phyloP scores from a whole-genome alignment of 2,797 vertebrate genomes.

The Ptychadena robeensis region DNA sequence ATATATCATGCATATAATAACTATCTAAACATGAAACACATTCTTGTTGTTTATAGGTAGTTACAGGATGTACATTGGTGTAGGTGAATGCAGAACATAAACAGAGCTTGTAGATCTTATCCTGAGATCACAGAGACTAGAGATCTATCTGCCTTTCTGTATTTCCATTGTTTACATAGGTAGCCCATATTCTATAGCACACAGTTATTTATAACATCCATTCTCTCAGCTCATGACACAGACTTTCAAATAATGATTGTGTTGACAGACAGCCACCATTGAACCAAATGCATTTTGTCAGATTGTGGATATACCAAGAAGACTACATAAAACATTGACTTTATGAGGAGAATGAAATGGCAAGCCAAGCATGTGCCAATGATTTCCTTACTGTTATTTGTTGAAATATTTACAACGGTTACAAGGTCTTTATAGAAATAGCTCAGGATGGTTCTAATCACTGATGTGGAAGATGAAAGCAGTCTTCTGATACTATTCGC shows the following conservation, averaged over 20 bases:
- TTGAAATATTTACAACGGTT: slow-evolving; percentile 21
- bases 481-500: neutral
- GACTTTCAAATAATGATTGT: slow-evolving; percentile 9
- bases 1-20: too few species aligned
- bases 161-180: slow-evolving; percentile 15
- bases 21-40: too few species aligned
- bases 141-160: neutral
- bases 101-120: neutral
- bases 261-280: slow-evolving; percentile 11
- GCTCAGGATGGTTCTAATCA: neutral
- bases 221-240: slow-evolving; percentile 4
- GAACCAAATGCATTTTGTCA: slow-evolving; percentile 28
- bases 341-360: slow-evolving; percentile 10
- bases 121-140: neutral
- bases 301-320: neutral
- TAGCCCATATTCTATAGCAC: slow-evolving; percentile 7
- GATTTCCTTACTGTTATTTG: slow-evolving; percentile 16
- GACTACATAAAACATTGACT: slow-evolving; percentile 25
- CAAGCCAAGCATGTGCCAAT: slow-evolving; percentile 7
- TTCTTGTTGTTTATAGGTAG: too few species aligned
- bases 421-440: slow-evolving; percentile 9
- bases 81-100: neutral
- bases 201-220: neutral
- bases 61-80: too few species aligned
- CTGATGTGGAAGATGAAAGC: neutral